Evolutionary conservation across 2,888 invertebrate species (phyloP).

Genomic region (Punctoribates punctum): DNA sequence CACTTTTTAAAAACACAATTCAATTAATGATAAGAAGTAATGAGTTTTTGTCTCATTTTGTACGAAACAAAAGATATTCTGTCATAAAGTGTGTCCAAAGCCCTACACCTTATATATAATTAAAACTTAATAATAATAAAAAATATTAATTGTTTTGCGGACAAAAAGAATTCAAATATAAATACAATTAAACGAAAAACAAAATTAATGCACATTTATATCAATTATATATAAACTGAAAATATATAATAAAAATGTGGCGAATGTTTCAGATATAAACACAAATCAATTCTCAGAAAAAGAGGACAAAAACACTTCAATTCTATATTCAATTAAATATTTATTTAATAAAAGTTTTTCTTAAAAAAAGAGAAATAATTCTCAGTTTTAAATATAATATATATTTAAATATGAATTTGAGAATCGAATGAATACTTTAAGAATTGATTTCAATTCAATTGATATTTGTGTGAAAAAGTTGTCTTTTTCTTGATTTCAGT

Average conservation of each 20-base stretch:
- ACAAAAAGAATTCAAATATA: background rate
- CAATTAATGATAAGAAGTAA: background rate
- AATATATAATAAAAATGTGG: background rate
- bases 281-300: too few species aligned
- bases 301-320: background rate
- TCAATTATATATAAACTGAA: background rate
- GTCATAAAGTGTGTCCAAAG: background rate
- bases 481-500: background rate
- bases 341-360: too few species aligned
- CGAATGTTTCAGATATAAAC: background rate
- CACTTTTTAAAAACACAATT: conserved; percentile 1
- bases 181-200: conserved; percentile 1
- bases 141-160: background rate
- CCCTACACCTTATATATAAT: conserved; percentile 17
- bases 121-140: background rate
- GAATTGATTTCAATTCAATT: background rate
- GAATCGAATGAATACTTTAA: background rate
- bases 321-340: background rate
- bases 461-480: background rate
- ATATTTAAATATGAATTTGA: background rate
- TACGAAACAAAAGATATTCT: too few species aligned
- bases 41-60: too few species aligned
- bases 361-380: too few species aligned
- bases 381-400: too few species aligned
- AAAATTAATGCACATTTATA: conserved; percentile 2